Evolutionary conservation across 2,113 vertebrate species (phyloP).

Genomic region (Hydrolagus affinis): DNA sequence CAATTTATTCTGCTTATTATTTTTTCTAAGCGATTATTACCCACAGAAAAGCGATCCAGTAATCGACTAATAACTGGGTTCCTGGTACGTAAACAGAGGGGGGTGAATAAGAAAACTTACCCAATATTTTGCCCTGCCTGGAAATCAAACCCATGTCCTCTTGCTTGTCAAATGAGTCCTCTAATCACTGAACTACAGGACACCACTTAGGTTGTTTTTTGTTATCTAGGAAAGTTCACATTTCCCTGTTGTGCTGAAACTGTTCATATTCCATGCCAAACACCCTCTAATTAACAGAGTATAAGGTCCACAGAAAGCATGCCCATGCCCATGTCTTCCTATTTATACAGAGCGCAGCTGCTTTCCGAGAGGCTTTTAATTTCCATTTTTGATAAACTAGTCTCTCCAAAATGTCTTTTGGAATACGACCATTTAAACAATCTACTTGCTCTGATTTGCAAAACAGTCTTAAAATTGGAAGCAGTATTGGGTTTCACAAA

Average conservation of each 20-base stretch:
- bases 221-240: no score
- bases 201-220: no score
- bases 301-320: not conserved
- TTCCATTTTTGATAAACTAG: not conserved
- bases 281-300: not conserved
- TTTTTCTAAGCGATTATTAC: no score
- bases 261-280: not conserved
- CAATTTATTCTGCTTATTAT: no score
- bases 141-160: no score
- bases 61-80: no score
- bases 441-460: not conserved
- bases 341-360: not conserved
- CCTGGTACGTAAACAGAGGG: no score
- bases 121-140: no score
- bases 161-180: no score
- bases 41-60: no score
- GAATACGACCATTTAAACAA: not conserved
- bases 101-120: no score
- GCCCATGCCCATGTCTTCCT: not conserved
- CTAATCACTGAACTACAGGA: no score
- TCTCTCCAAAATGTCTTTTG: not conserved
- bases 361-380: not conserved
- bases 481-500: not conserved
- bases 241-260: not conserved
- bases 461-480: not conserved